Evolutionary conservation across 2,113 vertebrate species (phyloP), one percentile per base, ranked within the genome.

Genomic region (Labeo rohita): DNA sequence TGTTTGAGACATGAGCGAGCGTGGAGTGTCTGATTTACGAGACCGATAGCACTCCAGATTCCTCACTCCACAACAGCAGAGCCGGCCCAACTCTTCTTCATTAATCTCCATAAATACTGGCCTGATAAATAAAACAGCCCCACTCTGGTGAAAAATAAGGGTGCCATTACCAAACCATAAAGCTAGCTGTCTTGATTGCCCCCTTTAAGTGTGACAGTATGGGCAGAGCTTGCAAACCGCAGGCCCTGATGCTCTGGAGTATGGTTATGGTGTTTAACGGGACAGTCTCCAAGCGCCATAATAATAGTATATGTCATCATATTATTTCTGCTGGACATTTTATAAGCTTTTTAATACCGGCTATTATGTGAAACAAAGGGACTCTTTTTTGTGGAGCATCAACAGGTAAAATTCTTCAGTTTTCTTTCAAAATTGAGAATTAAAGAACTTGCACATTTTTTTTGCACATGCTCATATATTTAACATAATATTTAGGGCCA

Each of bases 51-150:
- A 74, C 84, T 87, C 85, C 79, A 66, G 85, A 85, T 89, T 88
- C 85, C 74, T 83, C 77, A 87, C 43, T 63, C 50, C n/a, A 34
- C 52, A 43, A 79, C 86, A 74, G 59, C 23, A 68, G 63, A 82
- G 75, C 54, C 10, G n/a, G 18, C 70, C 43, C 21, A 47, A 49
- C 65, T 78, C 83, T 39, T 70, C 61, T 78, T 80, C 88, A 89
- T 88, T 88, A 85, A 88, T 88, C 89, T 89, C 81, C 72, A 82
- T 85, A 81, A 81, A 85, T 50, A 39, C 74, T 16, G 79, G 66
- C 73, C n/a, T 78, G 81, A 88, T 88, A 80, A 86, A 90, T 89
- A 87, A 84, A 89, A 85, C 82, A 66, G 81, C 13, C 78, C 65
- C 49, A 68, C 84, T 73, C 47, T 47, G 34, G 79, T 88, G 86